Conservation (phyloP, 2,888 invertebrate species). For the Tenodera sinensis region DNA sequence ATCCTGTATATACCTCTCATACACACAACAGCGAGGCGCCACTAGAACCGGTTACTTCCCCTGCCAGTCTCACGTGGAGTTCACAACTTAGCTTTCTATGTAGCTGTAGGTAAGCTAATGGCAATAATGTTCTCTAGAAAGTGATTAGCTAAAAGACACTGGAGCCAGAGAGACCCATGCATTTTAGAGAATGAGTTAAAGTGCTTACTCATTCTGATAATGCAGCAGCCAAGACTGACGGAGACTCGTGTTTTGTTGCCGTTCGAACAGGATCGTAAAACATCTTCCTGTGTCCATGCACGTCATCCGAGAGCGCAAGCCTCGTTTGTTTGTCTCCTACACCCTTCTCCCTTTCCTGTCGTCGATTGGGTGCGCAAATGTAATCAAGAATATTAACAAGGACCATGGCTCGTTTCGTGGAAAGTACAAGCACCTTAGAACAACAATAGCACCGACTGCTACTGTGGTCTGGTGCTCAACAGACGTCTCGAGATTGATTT, state of each 20-base stretch:
- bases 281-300: neutral
- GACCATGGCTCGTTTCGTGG: neutral
- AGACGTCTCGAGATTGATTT: no score
- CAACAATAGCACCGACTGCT: no score
- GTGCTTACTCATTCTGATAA: neutral
- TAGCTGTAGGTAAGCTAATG: neutral
- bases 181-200: neutral
- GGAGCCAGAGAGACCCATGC: neutral
- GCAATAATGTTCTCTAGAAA: neutral
- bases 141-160: neutral
- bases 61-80: no score
- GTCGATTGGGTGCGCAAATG: neutral
- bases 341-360: neutral
- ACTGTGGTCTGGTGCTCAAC: no score
- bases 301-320: neutral
- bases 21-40: no score
- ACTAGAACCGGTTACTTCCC: no score
- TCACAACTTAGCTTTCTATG: no score
- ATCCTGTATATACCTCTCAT: no score
- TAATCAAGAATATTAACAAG: neutral
- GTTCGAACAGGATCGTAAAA: neutral
- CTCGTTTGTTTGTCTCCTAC: neutral
- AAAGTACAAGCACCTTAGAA: neutral
- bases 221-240: neutral
- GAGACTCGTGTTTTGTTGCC: neutral